Percentiles rank a stretch among this genome's conserved stretches.
Conservation (phyloP, 2,888 invertebrate species). For the Dysmachus trigonus region DNA sequence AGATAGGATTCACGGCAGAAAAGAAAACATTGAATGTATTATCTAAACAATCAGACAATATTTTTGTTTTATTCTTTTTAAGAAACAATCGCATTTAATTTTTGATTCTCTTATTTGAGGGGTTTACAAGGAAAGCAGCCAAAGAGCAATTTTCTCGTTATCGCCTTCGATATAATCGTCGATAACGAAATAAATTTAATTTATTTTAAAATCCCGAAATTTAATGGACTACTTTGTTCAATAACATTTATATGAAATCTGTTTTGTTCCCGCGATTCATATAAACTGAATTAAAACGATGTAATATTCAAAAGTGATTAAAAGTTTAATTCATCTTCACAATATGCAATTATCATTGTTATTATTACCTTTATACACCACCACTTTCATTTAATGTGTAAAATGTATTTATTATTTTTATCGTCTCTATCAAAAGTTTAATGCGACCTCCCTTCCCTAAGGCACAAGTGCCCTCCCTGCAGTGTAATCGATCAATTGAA, state of each 20-base stretch:
- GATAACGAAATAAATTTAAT: not conserved
- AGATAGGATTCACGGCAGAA: not conserved
- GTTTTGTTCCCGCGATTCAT: not conserved
- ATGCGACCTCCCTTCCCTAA: not conserved
- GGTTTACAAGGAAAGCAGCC: not conserved
- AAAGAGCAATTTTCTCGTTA: not conserved
- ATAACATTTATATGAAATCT: not conserved
- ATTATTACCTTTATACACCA: not conserved
- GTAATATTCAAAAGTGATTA: not conserved
- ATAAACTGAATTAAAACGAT: not conserved
- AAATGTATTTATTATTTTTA: not conserved
- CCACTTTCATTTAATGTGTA: not conserved
- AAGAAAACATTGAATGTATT: not conserved
- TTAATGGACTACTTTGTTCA: not conserved
- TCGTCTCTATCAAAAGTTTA: not conserved
- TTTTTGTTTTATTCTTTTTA: not conserved
- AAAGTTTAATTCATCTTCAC: not conserved
- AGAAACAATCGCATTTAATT: not conserved
- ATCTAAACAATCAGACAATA: not conserved
- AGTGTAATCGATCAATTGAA: not conserved
- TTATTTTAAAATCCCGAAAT: not conserved
- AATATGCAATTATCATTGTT: not conserved
- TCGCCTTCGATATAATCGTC: not conserved
- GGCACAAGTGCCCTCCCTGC: not conserved
- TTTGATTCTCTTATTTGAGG: not conserved